phyloP scores from a whole-genome alignment of 2,113 vertebrate species.

The Amblyopsis rosae region DNA sequence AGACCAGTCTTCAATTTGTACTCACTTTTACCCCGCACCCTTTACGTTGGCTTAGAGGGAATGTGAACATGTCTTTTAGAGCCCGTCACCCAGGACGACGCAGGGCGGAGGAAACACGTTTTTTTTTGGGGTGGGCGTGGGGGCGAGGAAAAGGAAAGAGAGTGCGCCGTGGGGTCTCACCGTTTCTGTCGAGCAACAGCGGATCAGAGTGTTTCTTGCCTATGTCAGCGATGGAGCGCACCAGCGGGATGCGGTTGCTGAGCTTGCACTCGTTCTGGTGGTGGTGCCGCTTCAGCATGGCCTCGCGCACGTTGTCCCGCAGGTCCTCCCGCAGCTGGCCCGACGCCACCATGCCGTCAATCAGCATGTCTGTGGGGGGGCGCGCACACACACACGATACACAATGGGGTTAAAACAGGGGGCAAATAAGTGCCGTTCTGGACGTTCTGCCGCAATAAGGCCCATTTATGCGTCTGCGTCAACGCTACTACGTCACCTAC shows the following conservation, averaged over 20 bases:
- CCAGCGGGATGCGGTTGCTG: conserved; percentile 90
- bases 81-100: conserved; percentile 32
- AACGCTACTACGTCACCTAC: too few species aligned
- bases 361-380: conserved; percentile 84
- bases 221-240: conserved; percentile 97
- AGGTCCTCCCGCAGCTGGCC: conserved; percentile 87
- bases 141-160: conserved; percentile 63
- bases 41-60: conserved; percentile 57
- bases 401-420: background rate
- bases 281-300: conserved; percentile 92
- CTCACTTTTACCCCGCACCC: conserved; percentile 63
- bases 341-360: conserved; percentile 93
- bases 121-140: conserved; percentile 3
- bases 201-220: conserved; percentile 99
- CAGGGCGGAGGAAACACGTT: background rate
- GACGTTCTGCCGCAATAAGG: too few species aligned
- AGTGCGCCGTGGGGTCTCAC: conserved; percentile 81
- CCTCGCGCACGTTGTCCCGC: conserved; percentile 86
- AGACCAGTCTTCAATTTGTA: conserved; percentile 45
- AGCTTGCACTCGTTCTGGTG: conserved; percentile 95
- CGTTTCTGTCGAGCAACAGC: conserved; percentile 94
- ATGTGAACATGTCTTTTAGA: conserved; percentile 60
- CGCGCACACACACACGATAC: background rate
- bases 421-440: too few species aligned
- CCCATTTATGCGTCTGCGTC: too few species aligned